Evolutionary conservation across 2,888 invertebrate genomes (phyloP).

Genomic region (Penaeus monodon): DNA sequence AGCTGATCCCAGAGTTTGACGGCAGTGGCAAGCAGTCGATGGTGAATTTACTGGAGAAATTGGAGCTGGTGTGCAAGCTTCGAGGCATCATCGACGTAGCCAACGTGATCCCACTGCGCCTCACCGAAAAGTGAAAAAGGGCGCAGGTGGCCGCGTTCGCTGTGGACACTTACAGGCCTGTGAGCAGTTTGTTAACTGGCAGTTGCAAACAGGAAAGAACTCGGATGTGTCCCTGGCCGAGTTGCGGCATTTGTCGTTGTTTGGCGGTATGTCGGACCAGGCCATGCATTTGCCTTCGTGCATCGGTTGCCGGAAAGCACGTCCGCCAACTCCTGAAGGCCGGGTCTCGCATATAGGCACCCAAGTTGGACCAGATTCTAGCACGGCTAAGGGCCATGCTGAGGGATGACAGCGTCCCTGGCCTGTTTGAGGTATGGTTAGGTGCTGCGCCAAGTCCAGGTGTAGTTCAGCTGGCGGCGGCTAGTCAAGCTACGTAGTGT

Average conservation of each 20-base stretch:
- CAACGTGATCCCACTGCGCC: slow-evolving; percentile 29
- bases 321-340: slow-evolving; percentile 30
- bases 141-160: slow-evolving; percentile 28
- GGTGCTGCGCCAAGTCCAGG: too few species aligned
- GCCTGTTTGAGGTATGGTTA: slow-evolving; percentile 15
- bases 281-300: slow-evolving; percentile 28
- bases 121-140: slow-evolving; percentile 12
- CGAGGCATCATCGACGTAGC: slow-evolving; percentile 26
- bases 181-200: slow-evolving; percentile 35
- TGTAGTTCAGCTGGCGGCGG: too few species aligned
- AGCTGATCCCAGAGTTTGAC: slow-evolving; percentile 30
- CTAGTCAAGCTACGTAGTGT: slow-evolving; percentile 5
- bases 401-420: slow-evolving; percentile 6
- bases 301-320: slow-evolving; percentile 21
- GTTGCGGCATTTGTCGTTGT: slow-evolving; percentile 30
- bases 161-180: slow-evolving; percentile 23
- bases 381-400: slow-evolving; percentile 7
- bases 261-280: slow-evolving; percentile 23
- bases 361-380: slow-evolving; percentile 24
- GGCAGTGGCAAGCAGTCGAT: slow-evolving; percentile 33
- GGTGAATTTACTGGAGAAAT: slow-evolving; percentile 33
- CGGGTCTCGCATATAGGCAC: slow-evolving; percentile 27
- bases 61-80: slow-evolving; percentile 34
- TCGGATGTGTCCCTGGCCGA: slow-evolving; percentile 32
- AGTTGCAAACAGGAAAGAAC: slow-evolving; percentile 24